Percentiles rank a stretch among this genome's conserved stretches.
Evolutionary conservation across 2,797 vertebrate species (phyloP).

Genomic region (Hozukius guyotensis): DNA sequence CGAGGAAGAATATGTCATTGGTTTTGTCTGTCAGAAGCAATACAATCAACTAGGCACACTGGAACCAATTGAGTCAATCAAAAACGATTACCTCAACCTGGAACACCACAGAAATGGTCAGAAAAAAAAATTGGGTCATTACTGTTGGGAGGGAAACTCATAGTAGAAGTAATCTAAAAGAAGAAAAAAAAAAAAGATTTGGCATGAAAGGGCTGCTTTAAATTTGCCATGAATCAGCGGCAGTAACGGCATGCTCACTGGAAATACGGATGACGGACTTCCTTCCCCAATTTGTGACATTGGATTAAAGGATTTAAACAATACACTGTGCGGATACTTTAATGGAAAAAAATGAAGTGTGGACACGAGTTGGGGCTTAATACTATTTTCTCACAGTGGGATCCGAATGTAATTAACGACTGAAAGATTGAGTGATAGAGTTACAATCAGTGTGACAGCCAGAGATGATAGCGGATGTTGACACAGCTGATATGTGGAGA

Average conservation of each 20-base stretch:
- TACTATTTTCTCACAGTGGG: constrained; percentile 57
- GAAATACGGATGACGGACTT: constrained; percentile 40
- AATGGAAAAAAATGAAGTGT: constrained; percentile 38
- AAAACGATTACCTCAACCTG: constrained; percentile 47
- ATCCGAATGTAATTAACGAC: constrained; percentile 68
- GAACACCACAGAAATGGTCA: constrained; percentile 32
- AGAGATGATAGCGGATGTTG: constrained; percentile 71
- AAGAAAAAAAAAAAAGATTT: neutral
- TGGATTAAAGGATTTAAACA: constrained; percentile 58
- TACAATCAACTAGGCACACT: constrained; percentile 28
- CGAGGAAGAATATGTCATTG: constrained; percentile 6
- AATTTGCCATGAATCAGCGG: constrained; percentile 25
- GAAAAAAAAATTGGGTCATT: constrained; percentile 39
- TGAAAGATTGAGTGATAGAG: constrained; percentile 74
- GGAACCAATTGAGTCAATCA: constrained; percentile 53
- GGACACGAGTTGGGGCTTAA: constrained; percentile 48
- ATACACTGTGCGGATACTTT: constrained; percentile 20
- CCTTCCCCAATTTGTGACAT: constrained; percentile 38
- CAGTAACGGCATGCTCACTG: neutral
- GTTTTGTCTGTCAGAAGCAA: constrained; percentile 34
- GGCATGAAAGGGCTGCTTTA: constrained; percentile 12
- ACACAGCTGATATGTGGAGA: constrained; percentile 75
- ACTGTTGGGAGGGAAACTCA: neutral
- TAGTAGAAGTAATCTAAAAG: constrained; percentile 1
- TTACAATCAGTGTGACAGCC: constrained; percentile 74